phyloP scores from a whole-genome alignment of 2,113 vertebrate genomes.

The Dolichallabes microphthalmus region DNA sequence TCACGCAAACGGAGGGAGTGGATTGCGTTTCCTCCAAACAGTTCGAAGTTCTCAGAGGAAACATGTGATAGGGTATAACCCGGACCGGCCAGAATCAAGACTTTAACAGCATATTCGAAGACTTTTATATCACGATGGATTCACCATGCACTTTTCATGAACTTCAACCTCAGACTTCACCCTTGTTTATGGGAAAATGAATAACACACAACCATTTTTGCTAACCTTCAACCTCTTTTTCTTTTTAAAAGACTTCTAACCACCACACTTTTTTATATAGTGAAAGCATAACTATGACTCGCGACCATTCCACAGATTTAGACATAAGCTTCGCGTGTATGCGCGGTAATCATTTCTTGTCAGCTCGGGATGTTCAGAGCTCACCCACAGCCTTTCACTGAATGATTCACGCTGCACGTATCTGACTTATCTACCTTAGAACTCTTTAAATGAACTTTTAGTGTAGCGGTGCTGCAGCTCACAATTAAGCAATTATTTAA shows the following conservation, averaged over 20 bases:
- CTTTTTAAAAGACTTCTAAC: not conserved
- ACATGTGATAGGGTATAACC: no score
- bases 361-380: not conserved
- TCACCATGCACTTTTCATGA: not conserved
- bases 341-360: not conserved
- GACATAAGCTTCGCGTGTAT: not conserved
- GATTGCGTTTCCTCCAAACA: no score
- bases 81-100: not conserved
- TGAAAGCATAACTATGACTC: slow-evolving; percentile 14
- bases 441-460: not conserved
- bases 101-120: not conserved
- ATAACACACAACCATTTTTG: not conserved
- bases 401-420: not conserved
- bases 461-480: not conserved
- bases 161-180: not conserved
- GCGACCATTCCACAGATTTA: not conserved
- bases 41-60: no score
- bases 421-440: not conserved
- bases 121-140: not conserved
- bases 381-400: not conserved
- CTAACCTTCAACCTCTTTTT: not conserved
- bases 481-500: not conserved
- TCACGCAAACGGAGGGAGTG: no score
- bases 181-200: not conserved
- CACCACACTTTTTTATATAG: not conserved